Evolutionary conservation across 92 coral and sea anemone genomes (phyloP).

Genomic region (Muricea muricata): DNA sequence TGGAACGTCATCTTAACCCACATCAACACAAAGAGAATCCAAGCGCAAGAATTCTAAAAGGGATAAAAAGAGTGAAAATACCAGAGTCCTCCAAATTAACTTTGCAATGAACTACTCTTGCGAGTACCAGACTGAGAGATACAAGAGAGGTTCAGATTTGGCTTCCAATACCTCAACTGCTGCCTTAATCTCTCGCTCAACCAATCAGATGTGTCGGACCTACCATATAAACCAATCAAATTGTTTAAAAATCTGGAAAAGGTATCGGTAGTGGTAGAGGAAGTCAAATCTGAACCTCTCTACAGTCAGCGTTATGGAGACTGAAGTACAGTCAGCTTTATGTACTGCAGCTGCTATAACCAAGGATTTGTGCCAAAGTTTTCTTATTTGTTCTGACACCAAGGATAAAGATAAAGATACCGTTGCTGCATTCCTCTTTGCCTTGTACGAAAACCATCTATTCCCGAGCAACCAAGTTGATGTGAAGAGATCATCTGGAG

Average conservation of each 20-base stretch:
- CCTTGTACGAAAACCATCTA: constrained; percentile 40
- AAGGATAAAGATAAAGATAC: constrained; percentile 59
- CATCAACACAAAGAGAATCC: constrained; percentile 26
- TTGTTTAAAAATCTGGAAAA: too few species aligned
- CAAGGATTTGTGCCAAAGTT: constrained; percentile 36
- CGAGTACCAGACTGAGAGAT: constrained; percentile 55
- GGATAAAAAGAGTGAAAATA: constrained; percentile 15
- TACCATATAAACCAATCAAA: too few species aligned
- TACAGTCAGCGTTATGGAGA: too few species aligned
- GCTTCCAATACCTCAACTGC: too few species aligned
- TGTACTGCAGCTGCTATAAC: constrained; percentile 49
- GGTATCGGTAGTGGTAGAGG: too few species aligned
- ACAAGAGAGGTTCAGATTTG: too few species aligned
- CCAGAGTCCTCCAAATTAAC: constrained; percentile 50
- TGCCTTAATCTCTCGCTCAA: too few species aligned
- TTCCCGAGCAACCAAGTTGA: constrained; percentile 38
- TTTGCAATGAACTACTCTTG: constrained; percentile 56
- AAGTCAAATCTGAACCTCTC: too few species aligned
- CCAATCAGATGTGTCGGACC: too few species aligned
- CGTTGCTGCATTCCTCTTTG: constrained; percentile 38
- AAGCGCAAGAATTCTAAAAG: constrained; percentile 25
- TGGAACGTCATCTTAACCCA: constrained; percentile 21
- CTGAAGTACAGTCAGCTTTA: constrained; percentile 54
- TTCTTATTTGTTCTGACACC: constrained; percentile 52
- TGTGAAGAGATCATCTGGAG: constrained; percentile 58